A percentile compares a stretch with the other conserved stretches of the same genome.
Conservation (phyloP, 2,113 vertebrate genomes). For the Sorex fumeus region DNA sequence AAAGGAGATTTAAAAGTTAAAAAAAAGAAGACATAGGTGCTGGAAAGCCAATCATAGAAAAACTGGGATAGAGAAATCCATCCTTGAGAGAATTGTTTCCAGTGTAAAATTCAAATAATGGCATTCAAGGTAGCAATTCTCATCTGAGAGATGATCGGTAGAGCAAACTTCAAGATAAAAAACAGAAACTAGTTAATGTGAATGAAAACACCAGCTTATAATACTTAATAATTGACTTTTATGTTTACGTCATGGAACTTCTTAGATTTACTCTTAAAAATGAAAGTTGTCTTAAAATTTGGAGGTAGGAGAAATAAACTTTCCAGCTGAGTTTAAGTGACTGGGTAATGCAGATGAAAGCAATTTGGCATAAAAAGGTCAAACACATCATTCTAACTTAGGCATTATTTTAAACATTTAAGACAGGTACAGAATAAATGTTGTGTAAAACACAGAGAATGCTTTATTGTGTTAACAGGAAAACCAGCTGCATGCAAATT, state of each 20-base stretch:
- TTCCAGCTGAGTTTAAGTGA: background rate
- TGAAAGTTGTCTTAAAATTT: background rate
- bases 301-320: background rate
- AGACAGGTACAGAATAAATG: slow-evolving; percentile 36
- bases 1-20: slow-evolving; percentile 22
- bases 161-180: background rate
- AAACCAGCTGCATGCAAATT: slow-evolving; percentile 65
- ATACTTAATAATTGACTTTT: background rate
- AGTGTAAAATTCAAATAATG: background rate
- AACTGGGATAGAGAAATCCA: background rate
- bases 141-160: background rate
- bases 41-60: background rate
- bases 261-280: background rate
- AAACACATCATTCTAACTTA: slow-evolving; percentile 31
- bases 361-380: slow-evolving; percentile 20
- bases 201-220: background rate
- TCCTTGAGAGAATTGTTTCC: background rate
- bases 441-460: slow-evolving; percentile 41
- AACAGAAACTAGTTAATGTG: background rate
- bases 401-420: slow-evolving; percentile 56
- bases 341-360: background rate
- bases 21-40: background rate
- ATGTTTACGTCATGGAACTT: background rate
- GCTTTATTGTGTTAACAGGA: slow-evolving; percentile 46
- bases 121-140: background rate